Conservation (phyloP, 2,113 vertebrate species). For the Merops nubicus region DNA sequence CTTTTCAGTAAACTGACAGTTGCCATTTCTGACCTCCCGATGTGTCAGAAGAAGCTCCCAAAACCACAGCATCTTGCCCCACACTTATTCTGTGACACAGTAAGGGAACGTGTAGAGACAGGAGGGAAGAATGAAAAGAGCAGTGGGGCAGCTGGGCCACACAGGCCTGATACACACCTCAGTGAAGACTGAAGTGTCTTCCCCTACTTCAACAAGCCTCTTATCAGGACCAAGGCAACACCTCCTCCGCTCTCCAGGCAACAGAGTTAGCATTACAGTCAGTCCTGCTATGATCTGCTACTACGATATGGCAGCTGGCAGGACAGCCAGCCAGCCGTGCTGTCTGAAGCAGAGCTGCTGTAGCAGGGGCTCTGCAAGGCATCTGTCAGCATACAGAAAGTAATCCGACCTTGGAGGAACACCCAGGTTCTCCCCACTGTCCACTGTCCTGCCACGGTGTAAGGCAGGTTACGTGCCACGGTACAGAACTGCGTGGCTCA, state of each 20-base stretch:
- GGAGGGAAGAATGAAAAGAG: neutral
- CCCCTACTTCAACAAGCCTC: neutral
- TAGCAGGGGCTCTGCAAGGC: neutral
- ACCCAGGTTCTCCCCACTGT: neutral
- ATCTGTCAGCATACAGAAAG: neutral
- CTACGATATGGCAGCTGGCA: neutral
- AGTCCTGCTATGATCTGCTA: neutral
- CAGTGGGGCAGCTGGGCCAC: neutral
- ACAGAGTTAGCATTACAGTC: too few relatives aligned
- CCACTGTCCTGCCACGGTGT: fast-evolving
- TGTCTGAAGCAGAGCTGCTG: neutral
- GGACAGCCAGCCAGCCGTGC: neutral
- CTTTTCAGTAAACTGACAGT: neutral
- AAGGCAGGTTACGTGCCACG: fast-evolving
- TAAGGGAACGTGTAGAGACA: too few relatives aligned
- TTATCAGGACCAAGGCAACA: neutral
- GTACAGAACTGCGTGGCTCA: neutral
- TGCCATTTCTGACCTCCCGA: neutral
- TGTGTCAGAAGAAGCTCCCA: neutral
- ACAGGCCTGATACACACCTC: neutral
- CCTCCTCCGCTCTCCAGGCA: too few relatives aligned
- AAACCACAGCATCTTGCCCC: fast-evolving
- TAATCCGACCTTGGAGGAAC: neutral
- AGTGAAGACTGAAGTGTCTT: neutral
- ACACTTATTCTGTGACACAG: neutral